These are phyloP conservation scores for Pelodiscus sinensis DNA, from an alignment of 2,113 vertebrate species.

Conservation along the genomic window DNA sequence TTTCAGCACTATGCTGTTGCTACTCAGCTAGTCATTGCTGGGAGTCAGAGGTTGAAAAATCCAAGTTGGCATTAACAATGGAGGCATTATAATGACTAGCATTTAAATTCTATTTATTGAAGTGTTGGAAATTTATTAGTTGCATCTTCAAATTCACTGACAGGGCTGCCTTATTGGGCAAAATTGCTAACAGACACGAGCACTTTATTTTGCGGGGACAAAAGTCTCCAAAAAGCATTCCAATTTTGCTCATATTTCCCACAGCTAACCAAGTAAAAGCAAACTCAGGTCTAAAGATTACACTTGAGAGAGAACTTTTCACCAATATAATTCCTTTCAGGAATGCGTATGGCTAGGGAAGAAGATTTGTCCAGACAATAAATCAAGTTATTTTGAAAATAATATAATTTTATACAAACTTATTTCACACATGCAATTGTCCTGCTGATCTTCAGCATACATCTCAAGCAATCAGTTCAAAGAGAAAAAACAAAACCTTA, in stretches of 20 bases:
- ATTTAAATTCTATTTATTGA: constrained; percentile 79
- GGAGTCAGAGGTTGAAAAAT: constrained; percentile 77
- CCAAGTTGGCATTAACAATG: constrained; percentile 75
- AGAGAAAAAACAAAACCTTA: constrained; percentile 34
- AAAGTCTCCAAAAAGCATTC: background rate
- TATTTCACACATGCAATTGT: background rate
- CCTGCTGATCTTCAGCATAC: constrained; percentile 24
- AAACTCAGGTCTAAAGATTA: constrained; percentile 14
- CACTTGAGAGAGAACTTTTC: constrained; percentile 32
- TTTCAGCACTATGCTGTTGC: constrained; percentile 81
- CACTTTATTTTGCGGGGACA: constrained; percentile 32
- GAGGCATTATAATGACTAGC: constrained; percentile 77
- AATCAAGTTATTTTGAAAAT: background rate
- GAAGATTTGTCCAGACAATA: background rate
- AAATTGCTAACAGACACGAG: constrained; percentile 38
- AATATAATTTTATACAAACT: constrained; percentile 6
- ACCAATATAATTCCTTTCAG: background rate
- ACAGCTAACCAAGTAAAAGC: constrained; percentile 36
- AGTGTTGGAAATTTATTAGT: constrained; percentile 73
- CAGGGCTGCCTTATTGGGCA: background rate
- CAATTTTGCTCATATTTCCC: constrained; percentile 23
- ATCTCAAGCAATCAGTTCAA: constrained; percentile 30
- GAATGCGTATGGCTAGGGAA: fast-evolving
- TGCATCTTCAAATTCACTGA: constrained; percentile 65
- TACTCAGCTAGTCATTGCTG: constrained; percentile 69